These are phyloP conservation scores for Poecile montanus DNA, from an alignment of 2,797 vertebrate species.

Conservation along the genomic window DNA sequence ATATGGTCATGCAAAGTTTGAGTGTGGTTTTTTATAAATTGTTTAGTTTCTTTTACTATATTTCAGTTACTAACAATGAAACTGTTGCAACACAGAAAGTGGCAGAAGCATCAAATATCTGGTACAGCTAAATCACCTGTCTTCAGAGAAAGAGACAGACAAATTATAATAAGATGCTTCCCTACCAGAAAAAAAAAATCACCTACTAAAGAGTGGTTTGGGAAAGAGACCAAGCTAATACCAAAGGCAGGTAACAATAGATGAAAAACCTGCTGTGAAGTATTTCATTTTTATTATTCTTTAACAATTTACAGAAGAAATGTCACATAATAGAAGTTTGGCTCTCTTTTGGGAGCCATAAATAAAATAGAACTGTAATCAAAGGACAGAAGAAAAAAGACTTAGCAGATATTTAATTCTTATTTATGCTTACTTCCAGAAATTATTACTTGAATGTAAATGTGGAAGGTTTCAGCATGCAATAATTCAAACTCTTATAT, in stretches of 20 bases:
- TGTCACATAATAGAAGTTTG: constrained; percentile 70
- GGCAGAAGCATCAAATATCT: background rate
- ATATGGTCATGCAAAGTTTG: background rate
- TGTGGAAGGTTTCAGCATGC: constrained; percentile 43
- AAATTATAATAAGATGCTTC: background rate
- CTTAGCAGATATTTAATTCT: constrained; percentile 77
- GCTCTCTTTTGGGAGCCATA: constrained; percentile 73
- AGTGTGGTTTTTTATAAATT: accelerated
- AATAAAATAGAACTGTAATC: constrained; percentile 76
- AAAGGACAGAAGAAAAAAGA: constrained; percentile 75
- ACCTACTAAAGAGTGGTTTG: background rate
- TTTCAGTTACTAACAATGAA: background rate
- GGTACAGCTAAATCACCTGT: background rate
- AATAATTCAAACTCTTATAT: constrained; percentile 66
- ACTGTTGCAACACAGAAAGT: background rate
- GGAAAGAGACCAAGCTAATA: background rate
- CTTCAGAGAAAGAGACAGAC: constrained; percentile 4
- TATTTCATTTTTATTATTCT: constrained; percentile 77
- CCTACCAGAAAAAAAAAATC: background rate
- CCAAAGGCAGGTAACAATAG: constrained; percentile 48
- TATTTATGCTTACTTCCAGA: constrained; percentile 75
- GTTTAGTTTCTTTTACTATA: background rate
- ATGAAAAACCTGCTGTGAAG: constrained; percentile 76
- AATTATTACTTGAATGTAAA: constrained; percentile 72
- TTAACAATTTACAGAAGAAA: constrained; percentile 78